Evolutionary conservation across 2,797 vertebrate genomes (phyloP), one percentile per base, ranked within the genome.

Genomic region (Smutsia temminckii): DNA sequence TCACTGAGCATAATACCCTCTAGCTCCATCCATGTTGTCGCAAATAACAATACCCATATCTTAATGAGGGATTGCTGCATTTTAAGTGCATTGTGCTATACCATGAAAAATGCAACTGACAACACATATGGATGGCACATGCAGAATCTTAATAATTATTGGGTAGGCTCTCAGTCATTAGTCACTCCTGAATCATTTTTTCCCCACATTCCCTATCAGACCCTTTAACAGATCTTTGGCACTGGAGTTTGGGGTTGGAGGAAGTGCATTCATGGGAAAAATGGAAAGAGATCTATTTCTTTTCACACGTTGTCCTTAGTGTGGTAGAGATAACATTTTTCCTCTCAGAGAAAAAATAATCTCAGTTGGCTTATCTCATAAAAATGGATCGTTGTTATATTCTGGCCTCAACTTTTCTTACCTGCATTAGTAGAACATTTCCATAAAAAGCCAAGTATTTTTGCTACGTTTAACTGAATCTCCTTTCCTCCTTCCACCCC

Each of bases 361-460:
- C 91, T 37, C 83, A 63, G 18, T 59, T 16, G 49, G 1, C 79
- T 85, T 93, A 63, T 85, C 84, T 96, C 25, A 21, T 92, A 77
- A 93, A 97, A 93, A 88, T 75, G 84, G 72, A 84, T 64, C 4
- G 0, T 84, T 51, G 42, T 77, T 92, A 94, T 66, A 97, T 78
- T 86, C 51, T 95, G 88, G 57, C 71, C 34, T 95, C 86, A 91
- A 84, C 51, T 84, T 93, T 90, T 85, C 68, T 89, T 94, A 66
- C 63, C 80, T 84, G 40, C 6, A 77, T 85, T n/a, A 59, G 37
- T 93, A 86, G 75, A 83, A 81, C 53, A 93, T 96, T 95, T 91
- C 57, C 71, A 63, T 66, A 71, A 83, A 77, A 92, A 87, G 32
- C 91, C 85, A 86, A 92, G 46, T 72, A n/a, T 92, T 92, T 95